A percentile compares a stretch with the other conserved stretches of the same genome.
Evolutionary conservation across 2,113 vertebrate genomes (phyloP).

Genomic region (Tonatia bakeri): DNA sequence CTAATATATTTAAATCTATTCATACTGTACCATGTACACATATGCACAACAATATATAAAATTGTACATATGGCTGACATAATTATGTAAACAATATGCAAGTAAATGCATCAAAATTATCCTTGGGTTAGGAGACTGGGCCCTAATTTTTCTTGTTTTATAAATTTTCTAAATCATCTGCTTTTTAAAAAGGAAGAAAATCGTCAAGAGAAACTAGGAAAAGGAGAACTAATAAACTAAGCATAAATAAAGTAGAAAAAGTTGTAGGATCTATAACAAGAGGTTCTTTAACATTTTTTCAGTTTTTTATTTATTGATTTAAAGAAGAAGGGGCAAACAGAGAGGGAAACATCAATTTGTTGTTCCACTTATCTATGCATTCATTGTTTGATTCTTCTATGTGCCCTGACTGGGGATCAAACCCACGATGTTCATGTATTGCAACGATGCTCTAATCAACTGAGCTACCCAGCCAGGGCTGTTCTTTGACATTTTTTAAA

Average conservation of each 20-base stretch:
- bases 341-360: too few species aligned
- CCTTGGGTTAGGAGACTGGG: background rate
- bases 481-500: background rate
- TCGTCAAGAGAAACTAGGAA: background rate
- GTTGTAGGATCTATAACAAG: background rate
- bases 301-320: too few species aligned
- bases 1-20: background rate
- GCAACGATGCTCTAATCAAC: too few species aligned
- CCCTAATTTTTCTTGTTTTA: background rate
- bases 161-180: conserved; percentile 15
- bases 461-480: too few species aligned
- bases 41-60: background rate
- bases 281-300: background rate
- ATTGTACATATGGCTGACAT: background rate
- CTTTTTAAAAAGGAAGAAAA: conserved; percentile 2
- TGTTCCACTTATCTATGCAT: too few species aligned
- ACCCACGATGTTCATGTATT: too few species aligned
- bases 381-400: too few species aligned
- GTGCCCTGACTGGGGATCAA: too few species aligned
- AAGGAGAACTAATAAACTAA: background rate
- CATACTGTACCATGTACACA: background rate
- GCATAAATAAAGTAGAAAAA: background rate
- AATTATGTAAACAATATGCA: background rate
- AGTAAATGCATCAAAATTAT: conserved; percentile 4
- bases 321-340: too few species aligned